Base-by-base conservation (phyloP, 1,140 invertebrate genomes). In the Papilio aristodemus region DNA sequence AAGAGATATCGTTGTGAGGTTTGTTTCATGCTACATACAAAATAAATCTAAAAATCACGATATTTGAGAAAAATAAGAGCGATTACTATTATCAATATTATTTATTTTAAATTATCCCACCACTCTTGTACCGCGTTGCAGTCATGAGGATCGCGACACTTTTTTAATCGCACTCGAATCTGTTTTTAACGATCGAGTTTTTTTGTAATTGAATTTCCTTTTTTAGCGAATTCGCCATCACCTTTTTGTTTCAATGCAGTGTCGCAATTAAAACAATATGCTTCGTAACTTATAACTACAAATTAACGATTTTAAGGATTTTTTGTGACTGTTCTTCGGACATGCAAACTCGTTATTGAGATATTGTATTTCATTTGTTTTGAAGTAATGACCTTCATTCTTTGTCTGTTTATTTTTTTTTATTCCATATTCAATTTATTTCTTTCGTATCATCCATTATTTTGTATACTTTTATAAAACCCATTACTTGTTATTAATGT, bases 141-240 rank as follows among this genome's bases (percentile, higher is more conserved):
- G 39, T 71, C 64, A 69, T 58, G 72, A 66, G 39, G 36, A 43
- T 25, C 60, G 41, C 70, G 67, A 71, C 41, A 66, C 41, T 70
- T 72, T 72, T 75, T 70, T 70, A 70, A 74, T 71, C 68, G 73
- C 63, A 71, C 58, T 68, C 67, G 71, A 70, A 75, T 75, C 46
- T 60, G 68, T 37, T 41, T 41, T 72, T 68, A 75, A 69, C 73
- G 71, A 75, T 70, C 66, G 66, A 39, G 43, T 72, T 75, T 72
- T n/a, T 72, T 75, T 67, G 67, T 69, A 74, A 75, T 72, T 72
- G 70, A 72, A 70, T 70, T 71, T 68, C 57, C 57, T 32, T 64
- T 54, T 54, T 54, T 54, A 54, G 59, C 59, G 14, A 62, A 38
- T 38, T 62, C 59, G 9, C 59, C 41, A 9, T 13, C 59, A 10